These are phyloP conservation scores for Radopholus similis DNA, from an alignment of 1,140 invertebrate genomes.

Conservation along the genomic window DNA sequence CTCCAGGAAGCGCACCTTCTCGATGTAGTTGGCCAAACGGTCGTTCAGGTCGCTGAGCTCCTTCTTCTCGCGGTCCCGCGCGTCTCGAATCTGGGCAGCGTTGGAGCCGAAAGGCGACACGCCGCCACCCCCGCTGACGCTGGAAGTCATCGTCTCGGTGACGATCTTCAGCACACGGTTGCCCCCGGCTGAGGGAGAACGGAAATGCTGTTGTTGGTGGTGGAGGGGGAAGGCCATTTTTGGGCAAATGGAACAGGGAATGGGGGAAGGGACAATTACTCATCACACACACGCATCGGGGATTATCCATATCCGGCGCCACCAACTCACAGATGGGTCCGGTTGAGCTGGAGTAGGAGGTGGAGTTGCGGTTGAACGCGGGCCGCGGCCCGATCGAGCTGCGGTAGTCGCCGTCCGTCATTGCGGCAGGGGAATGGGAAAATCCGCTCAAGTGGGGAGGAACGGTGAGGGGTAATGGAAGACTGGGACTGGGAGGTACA, in stretches of 20 bases:
- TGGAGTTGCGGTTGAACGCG: slow-evolving; percentile 40
- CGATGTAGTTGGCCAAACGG: slow-evolving; percentile 57
- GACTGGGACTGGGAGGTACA: no score
- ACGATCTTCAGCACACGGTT: slow-evolving; percentile 41
- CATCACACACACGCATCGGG: background rate
- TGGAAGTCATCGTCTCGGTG: slow-evolving; percentile 39
- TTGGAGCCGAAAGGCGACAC: slow-evolving; percentile 55
- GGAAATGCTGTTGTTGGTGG: background rate
- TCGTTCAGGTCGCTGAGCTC: slow-evolving; percentile 59
- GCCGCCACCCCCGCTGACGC: slow-evolving; percentile 18
- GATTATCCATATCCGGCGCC: background rate
- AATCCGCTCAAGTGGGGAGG: no score
- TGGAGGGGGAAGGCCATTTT: background rate
- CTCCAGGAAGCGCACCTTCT: slow-evolving; percentile 63
- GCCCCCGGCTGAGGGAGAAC: slow-evolving; percentile 29
- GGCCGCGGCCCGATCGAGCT: slow-evolving; percentile 44
- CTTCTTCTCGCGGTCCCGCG: slow-evolving; percentile 60
- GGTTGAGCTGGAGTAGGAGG: slow-evolving; percentile 24
- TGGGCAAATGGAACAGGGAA: background rate
- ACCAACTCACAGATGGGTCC: slow-evolving; percentile 36
- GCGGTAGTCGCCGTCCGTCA: slow-evolving; percentile 41
- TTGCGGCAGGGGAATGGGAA: background rate
- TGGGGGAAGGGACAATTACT: background rate
- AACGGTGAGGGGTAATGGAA: no score
- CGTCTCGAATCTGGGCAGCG: slow-evolving; percentile 61